Base-by-base conservation (phyloP, 2,113 vertebrate species). In the Oreochromis spilurus region DNA sequence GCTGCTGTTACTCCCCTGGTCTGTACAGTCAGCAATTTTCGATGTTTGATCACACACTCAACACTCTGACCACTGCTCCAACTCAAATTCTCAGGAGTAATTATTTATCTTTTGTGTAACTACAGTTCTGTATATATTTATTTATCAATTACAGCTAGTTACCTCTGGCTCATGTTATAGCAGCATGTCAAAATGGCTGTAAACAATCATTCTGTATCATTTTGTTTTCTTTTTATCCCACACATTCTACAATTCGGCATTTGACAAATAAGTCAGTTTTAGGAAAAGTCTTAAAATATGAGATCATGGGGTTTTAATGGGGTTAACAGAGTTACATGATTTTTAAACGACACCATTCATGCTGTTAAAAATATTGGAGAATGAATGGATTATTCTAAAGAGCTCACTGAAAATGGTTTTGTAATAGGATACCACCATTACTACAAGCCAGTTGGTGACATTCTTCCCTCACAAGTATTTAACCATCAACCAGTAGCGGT, bases 81-180 rank as follows among this genome's bases (percentile, higher is more conserved):
- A 31, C 57, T 60, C 57, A 31, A 31, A 31, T 31, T 60, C 57
- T 17, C 26, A 60, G 57, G 5, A 60, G 57, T 31, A 60, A 60
- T 60, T 60, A 31, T 31, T 31, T 60, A 31, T 60, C 3, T 60
- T 60, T 60, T 31, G 57, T 60, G 26, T 31, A 60, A 31, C 57
- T 31, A 31, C 57, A 17, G 8, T 60, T 60, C 57, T 5, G 0
- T 17, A 31, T 60, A 60, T 60, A 60, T 60, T 60, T 60, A 2
- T 60, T 60, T 60, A 60, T 31, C 57, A 31, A 3, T 60, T 60
- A 60, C 26, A 60, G 57, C 57, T 31, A 60, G 57, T 60, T 60
- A 31, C 0, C 26, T 60, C 57, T 60, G 57, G 14, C 0, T 62
- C 9, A 62, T 1, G 0, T 1, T 62, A 36, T 36, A 36, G 17